Evolutionary conservation across 2,113 vertebrate species (phyloP).

Genomic region (Girardinichthys multiradiatus): DNA sequence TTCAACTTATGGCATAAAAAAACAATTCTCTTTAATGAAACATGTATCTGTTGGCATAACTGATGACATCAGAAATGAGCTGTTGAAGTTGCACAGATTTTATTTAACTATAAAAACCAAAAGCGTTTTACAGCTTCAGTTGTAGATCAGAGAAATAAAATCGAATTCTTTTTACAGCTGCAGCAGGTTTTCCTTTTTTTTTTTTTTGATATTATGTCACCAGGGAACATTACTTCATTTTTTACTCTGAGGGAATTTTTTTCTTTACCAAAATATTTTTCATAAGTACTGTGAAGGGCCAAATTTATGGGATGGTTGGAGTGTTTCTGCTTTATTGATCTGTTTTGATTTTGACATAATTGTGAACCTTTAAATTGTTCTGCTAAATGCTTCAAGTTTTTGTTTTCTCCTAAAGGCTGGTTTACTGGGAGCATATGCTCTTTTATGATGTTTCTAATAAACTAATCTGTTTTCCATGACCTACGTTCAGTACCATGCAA

Average conservation of each 20-base stretch:
- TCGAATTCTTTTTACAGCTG: background rate
- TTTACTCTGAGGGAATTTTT: conserved; percentile 3
- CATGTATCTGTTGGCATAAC: no score
- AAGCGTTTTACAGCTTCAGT: background rate
- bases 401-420: background rate
- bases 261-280: conserved; percentile 28
- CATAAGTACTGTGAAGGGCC: background rate
- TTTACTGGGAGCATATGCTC: background rate
- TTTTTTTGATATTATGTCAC: background rate
- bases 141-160: background rate
- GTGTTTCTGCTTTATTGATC: background rate
- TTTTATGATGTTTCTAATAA: conserved; percentile 2
- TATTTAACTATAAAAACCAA: no score
- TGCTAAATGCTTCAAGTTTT: background rate
- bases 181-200: background rate
- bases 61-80: no score
- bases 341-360: background rate
- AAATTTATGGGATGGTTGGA: background rate
- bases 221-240: background rate
- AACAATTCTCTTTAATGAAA: no score
- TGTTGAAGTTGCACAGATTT: no score
- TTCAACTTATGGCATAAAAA: no score
- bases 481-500: no score
- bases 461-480: background rate
- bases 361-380: background rate